Percentiles rank a stretch among this genome's conserved stretches.
phyloP scores from a whole-genome alignment of 1,140 invertebrate species.

The Euschistus heros region DNA sequence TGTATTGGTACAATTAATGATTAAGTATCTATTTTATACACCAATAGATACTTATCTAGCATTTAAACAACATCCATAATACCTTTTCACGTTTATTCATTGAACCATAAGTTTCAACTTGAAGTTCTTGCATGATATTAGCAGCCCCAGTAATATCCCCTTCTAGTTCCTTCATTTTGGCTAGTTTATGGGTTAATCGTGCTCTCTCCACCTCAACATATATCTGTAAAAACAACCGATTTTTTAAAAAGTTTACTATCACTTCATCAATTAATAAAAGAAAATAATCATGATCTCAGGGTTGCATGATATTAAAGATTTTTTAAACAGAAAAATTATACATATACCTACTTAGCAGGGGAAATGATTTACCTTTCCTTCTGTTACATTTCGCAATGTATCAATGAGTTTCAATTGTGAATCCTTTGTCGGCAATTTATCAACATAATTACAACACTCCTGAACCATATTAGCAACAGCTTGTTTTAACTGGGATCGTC shows the following conservation, averaged over 20 bases:
- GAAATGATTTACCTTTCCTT: conserved; percentile 69
- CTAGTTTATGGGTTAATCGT: conserved; percentile 84
- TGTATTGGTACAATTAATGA: background rate
- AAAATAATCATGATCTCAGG: no score
- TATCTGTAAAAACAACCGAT: conserved; percentile 49
- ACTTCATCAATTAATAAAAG: no score
- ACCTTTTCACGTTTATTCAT: conserved; percentile 95
- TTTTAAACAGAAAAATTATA: background rate
- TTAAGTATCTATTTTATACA: background rate
- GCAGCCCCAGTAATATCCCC: conserved; percentile 83
- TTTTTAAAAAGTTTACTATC: background rate
- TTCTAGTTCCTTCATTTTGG: conserved; percentile 88
- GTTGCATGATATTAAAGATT: background rate
- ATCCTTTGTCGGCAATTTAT: conserved; percentile 83
- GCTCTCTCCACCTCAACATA: conserved; percentile 99
- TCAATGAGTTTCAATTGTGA: conserved; percentile 91
- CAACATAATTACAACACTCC: conserved; percentile 90
- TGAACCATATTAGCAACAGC: conserved; percentile 99
- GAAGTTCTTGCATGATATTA: conserved; percentile 89
- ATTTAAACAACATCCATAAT: conserved; percentile 10
- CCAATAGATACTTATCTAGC: background rate
- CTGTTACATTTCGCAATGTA: conserved; percentile 87
- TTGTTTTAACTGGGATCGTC: conserved; percentile 93
- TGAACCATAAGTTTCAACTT: conserved; percentile 98
- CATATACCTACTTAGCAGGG: background rate